These are phyloP conservation scores for Branchellion lobata DNA, from an alignment of 2,888 invertebrate species.

Conservation along the genomic window DNA sequence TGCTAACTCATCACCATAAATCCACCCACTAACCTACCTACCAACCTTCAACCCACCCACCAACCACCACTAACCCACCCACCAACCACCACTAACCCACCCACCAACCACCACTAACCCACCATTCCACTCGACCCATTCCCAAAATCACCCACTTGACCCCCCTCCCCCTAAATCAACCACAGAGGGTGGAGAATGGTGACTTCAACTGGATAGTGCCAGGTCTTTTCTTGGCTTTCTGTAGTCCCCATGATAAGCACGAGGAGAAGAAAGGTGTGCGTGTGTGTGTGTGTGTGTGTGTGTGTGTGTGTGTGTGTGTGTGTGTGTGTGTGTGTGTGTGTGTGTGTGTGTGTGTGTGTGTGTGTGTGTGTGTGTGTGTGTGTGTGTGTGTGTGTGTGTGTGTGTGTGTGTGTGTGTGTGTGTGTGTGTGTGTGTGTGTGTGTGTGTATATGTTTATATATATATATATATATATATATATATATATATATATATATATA, in stretches of 20 bases:
- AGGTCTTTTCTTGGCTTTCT: slow-evolving; percentile 92
- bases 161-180: not conserved
- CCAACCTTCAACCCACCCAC: too few species aligned
- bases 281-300: not conserved
- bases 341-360: slow-evolving; percentile 24
- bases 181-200: slow-evolving; percentile 46
- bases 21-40: too few species aligned
- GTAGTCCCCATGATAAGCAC: slow-evolving; percentile 79
- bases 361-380: slow-evolving; percentile 28
- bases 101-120: too few species aligned
- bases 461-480: too few species aligned
- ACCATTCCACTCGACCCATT: not conserved
- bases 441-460: not conserved
- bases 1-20: too few species aligned
- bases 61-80: too few species aligned
- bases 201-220: slow-evolving; percentile 94
- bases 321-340: slow-evolving; percentile 18
- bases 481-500: too few species aligned
- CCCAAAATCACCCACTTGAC: not conserved
- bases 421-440: slow-evolving; percentile 4
- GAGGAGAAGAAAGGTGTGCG: slow-evolving; percentile 71
- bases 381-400: slow-evolving; percentile 24
- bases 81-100: too few species aligned
- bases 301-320: slow-evolving; percentile 26
- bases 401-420: slow-evolving; percentile 24